Percentiles rank a stretch among this genome's conserved stretches.
phyloP scores from a whole-genome alignment of 1,140 invertebrate species.

The Leptinotarsa lineolata region DNA sequence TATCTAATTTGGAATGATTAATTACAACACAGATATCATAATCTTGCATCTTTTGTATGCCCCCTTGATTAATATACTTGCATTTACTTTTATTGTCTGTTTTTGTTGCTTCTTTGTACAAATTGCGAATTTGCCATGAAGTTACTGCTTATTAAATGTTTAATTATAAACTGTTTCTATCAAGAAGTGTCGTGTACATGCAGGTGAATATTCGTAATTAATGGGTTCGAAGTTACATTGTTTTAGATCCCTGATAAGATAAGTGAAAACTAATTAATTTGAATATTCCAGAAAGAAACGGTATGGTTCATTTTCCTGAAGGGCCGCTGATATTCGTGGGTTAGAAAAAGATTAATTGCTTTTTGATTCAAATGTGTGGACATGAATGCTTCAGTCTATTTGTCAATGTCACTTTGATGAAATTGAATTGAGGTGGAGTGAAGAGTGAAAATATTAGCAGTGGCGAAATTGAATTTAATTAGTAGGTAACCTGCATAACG shows the following conservation, averaged over 20 bases:
- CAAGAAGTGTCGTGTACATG: constrained; percentile 7
- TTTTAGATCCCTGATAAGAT: constrained; percentile 26
- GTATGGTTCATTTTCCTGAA: background rate
- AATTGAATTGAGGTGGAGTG: constrained; percentile 2
- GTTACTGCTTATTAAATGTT: constrained; percentile 21
- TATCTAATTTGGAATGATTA: constrained; percentile 36
- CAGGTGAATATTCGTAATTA: constrained; percentile 21
- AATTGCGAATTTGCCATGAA: background rate
- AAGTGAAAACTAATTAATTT: constrained; percentile 27
- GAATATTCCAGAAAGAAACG: constrained; percentile 14
- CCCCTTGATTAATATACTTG: constrained; percentile 8
- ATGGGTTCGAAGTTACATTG: constrained; percentile 12
- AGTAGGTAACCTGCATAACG: too few species aligned
- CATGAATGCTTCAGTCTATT: constrained; percentile 5
- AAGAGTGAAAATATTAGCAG: background rate
- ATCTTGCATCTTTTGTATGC: constrained; percentile 19
- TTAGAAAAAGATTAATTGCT: constrained; percentile 10
- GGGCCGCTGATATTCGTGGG: background rate
- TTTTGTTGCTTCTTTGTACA: constrained; percentile 17
- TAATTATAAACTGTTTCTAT: constrained; percentile 23
- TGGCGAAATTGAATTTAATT: background rate
- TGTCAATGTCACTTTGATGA: constrained; percentile 2
- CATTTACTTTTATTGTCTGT: constrained; percentile 2
- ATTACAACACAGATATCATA: constrained; percentile 24
- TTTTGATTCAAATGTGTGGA: constrained; percentile 16